Evolutionary conservation across 2,797 vertebrate genomes (phyloP).

Genomic region (Crocodylus rhombifer): DNA sequence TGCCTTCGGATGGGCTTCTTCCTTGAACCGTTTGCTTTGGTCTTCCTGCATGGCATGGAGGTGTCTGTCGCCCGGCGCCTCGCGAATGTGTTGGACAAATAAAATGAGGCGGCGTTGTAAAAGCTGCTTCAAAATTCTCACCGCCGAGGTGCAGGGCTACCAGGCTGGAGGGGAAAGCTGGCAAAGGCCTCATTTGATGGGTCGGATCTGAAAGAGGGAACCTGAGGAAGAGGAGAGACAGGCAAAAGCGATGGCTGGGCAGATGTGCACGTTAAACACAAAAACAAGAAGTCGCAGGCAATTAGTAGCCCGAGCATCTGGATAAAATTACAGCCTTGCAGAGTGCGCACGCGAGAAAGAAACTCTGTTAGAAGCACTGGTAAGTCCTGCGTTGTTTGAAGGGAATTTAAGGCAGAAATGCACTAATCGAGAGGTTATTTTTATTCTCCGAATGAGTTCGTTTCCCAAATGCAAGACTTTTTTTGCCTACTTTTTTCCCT

Average conservation of each 20-base stretch:
- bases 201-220: neutral
- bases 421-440: constrained; percentile 58
- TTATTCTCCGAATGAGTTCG: constrained; percentile 43
- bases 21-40: neutral
- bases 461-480: constrained; percentile 48
- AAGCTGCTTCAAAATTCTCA: neutral
- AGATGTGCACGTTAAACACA: neutral
- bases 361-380: constrained; percentile 56
- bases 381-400: constrained; percentile 30
- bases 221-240: neutral
- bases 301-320: constrained; percentile 61
- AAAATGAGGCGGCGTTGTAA: neutral
- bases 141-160: accelerated
- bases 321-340: constrained; percentile 60
- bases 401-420: constrained; percentile 22
- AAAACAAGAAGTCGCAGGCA: neutral
- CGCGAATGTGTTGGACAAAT: neutral
- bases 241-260: constrained; percentile 4
- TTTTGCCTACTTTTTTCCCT: neutral
- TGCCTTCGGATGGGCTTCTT: neutral
- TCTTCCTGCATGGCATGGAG: neutral
- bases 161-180: neutral
- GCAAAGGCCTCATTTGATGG: accelerated
- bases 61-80: neutral
- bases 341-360: neutral